Evolutionary conservation across 2,888 invertebrate species (phyloP).

Genomic region (Abscondita cerata): DNA sequence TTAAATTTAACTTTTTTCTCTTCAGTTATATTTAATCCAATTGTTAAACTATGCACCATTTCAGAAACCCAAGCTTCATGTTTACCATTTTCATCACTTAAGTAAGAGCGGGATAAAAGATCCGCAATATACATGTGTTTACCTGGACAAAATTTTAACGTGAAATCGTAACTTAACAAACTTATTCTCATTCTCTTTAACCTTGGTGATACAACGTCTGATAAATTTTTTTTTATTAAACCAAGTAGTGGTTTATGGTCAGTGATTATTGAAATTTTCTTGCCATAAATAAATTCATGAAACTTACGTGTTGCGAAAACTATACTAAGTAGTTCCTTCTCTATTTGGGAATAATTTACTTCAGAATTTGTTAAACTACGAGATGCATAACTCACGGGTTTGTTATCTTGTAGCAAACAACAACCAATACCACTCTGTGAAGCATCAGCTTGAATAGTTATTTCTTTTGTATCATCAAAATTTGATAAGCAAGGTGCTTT

Average conservation of each 20-base stretch:
- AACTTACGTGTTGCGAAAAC: too few species aligned
- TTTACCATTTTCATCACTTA: slow-evolving; percentile 1
- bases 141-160: slow-evolving; percentile 40
- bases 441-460: too few species aligned
- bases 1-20: slow-evolving; percentile 7
- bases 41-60: slow-evolving; percentile 16
- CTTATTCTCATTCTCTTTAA: slow-evolving; percentile 37
- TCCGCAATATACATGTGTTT: slow-evolving; percentile 36
- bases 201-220: slow-evolving; percentile 3
- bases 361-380: too few species aligned
- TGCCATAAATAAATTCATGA: too few species aligned
- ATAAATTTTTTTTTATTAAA: slow-evolving; percentile 18
- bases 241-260: slow-evolving; percentile 17
- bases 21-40: neutral
- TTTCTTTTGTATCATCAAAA: too few species aligned
- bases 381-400: too few species aligned
- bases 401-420: too few species aligned
- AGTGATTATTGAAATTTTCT: too few species aligned
- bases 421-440: too few species aligned
- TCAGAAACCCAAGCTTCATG: slow-evolving; percentile 11
- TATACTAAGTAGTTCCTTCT: too few species aligned
- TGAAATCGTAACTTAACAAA: slow-evolving; percentile 38
- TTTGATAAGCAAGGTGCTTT: too few species aligned
- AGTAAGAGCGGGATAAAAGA: slow-evolving; percentile 20
- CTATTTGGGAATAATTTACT: too few species aligned